phyloP scores from a whole-genome alignment of 2,797 vertebrate genomes.

The Euphonia xanthogaster region DNA sequence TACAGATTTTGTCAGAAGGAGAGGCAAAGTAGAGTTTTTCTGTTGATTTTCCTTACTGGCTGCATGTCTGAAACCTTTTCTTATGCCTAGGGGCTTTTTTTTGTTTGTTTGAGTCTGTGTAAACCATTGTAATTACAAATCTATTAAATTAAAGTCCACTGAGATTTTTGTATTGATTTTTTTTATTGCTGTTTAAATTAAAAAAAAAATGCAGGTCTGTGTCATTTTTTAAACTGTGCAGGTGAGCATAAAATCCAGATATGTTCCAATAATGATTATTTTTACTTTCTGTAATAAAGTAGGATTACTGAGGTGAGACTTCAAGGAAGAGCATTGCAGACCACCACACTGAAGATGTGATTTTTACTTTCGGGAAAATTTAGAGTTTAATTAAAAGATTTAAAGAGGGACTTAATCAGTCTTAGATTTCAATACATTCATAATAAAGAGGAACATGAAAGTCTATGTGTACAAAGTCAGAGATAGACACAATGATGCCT shows the following conservation, averaged over 20 bases:
- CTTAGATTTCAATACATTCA: background rate
- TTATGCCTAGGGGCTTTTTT: background rate
- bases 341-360: background rate
- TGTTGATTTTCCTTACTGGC: background rate
- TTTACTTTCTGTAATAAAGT: background rate
- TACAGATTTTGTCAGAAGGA: background rate
- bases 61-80: background rate
- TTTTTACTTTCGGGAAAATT: background rate
- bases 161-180: background rate
- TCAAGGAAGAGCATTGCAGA: background rate
- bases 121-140: conserved; percentile 1
- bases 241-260: background rate
- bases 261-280: background rate
- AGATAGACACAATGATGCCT: background rate
- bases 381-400: background rate
- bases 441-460: background rate
- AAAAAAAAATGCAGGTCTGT: background rate
- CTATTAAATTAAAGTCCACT: background rate
- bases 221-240: background rate
- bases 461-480: background rate
- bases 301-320: background rate
- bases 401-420: background rate
- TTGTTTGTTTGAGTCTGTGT: background rate
- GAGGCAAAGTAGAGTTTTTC: background rate
- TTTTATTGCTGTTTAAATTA: background rate